phyloP scores from a whole-genome alignment of 2,888 invertebrate species.

The Philereme transversata region DNA sequence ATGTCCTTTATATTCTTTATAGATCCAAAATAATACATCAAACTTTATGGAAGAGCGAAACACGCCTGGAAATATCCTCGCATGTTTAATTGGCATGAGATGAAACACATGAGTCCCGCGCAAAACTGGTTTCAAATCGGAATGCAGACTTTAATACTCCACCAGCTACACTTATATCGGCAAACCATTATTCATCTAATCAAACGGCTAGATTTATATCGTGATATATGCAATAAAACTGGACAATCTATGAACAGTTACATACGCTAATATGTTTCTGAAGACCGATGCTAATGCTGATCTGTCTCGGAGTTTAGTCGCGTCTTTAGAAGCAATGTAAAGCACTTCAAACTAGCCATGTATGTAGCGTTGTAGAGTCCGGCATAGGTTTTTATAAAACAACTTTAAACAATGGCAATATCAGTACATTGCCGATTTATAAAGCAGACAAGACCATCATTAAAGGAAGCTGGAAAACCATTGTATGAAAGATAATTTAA shows the following conservation, averaged over 20 bases:
- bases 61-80: slow-evolving; percentile 7
- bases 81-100: slow-evolving; percentile 29
- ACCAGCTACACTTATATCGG: slow-evolving; percentile 33
- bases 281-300: slow-evolving; percentile 6
- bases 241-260: slow-evolving; percentile 17
- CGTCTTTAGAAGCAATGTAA: slow-evolving; percentile 7
- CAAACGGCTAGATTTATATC: slow-evolving; percentile 14
- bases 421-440: too few relatives aligned
- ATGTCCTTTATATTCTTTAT: slow-evolving; percentile 21
- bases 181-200: slow-evolving; percentile 19
- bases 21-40: slow-evolving; percentile 16
- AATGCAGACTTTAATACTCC: slow-evolving; percentile 37
- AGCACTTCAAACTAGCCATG: neutral
- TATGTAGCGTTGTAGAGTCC: neutral
- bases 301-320: slow-evolving; percentile 3
- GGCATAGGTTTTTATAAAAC: neutral
- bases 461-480: slow-evolving; percentile 9
- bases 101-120: slow-evolving; percentile 14
- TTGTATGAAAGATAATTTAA: slow-evolving; percentile 21
- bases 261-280: slow-evolving; percentile 10
- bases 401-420: neutral
- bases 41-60: slow-evolving; percentile 14
- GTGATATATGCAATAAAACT: slow-evolving; percentile 21
- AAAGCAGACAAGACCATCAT: too few relatives aligned
- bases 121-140: slow-evolving; percentile 36